These are phyloP conservation scores for Hipposideros armiger DNA, from an alignment of 2,113 vertebrate species.

Conservation along the genomic window DNA sequence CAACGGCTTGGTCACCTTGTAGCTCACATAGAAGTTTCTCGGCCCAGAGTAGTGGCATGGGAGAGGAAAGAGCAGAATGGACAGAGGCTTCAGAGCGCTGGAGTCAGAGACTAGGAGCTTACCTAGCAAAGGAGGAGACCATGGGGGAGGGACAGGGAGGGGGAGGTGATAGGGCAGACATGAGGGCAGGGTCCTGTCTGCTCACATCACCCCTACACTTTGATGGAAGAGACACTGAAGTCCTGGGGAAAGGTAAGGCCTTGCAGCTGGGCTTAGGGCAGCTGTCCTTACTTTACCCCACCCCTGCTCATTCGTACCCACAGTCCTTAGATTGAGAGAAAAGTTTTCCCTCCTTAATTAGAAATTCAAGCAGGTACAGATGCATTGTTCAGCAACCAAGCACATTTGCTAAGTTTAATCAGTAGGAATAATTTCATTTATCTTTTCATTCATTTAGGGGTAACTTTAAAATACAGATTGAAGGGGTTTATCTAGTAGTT, in stretches of 20 bases:
- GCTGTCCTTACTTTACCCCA: not conserved
- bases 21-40: not conserved
- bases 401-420: not conserved
- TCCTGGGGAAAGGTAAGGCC: not conserved
- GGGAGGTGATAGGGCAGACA: too few species aligned
- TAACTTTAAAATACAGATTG: not conserved
- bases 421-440: not conserved
- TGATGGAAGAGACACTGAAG: not conserved
- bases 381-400: not conserved
- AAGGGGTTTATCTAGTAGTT: not conserved
- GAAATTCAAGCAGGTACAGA: not conserved
- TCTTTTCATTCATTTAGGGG: not conserved
- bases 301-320: not conserved
- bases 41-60: not conserved
- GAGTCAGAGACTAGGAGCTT: not conserved
- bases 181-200: not conserved
- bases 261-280: not conserved
- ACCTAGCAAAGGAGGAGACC: not conserved
- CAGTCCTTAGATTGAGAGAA: not conserved
- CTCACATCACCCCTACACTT: not conserved
- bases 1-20: not conserved
- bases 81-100: not conserved
- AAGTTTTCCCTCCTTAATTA: not conserved
- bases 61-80: not conserved
- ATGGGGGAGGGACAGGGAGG: too few species aligned